Base-by-base conservation (phyloP, 2,113 vertebrate species). In the Tragulus kanchil region DNA sequence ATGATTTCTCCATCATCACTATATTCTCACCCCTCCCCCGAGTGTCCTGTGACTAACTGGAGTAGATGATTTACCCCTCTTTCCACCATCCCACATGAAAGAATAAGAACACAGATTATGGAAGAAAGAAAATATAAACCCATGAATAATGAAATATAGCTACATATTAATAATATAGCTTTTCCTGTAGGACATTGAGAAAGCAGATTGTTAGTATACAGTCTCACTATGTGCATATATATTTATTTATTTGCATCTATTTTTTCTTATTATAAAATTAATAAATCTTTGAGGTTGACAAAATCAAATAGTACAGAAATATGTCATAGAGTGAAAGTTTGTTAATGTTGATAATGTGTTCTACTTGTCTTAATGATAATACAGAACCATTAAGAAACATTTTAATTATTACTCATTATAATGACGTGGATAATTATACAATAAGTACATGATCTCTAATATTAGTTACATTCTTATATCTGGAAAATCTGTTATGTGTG, bases 181-280 rank as follows among this genome's bases (percentile, higher is more conserved):
- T 85, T 88, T 85, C 36, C 59, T 48, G 11, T 81, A 14, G 45
- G 13, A 85, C 50, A 83, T 10, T 61, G 36, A 89, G 7, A 48
- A 86, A 73, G 8, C 8, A 59, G 13, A 16, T 73, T 71, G 56
- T 84, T 89, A 62, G 26, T 67, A n/a, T 13, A 28, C 17, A 83
- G 14, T 45, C 42, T 19, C 13, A 61, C 21, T 14, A 77, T 61
- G 42, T 14, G 4, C 36, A 5, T 67, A 64, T 84, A 5, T 67
- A 64, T 84, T 2, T 50, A 83, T 36, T 82, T 67, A 75, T 75
- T 77, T 83, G 36, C n/a, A 36, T 79, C 14, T 36, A 36, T 54
- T 62, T 78, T 88, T 83, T 83, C 31, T 89, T 61, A 28, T 56
- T 73, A 28, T 62, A 65, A 94, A 93, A 89, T 36, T 79, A 86